phyloP scores from a whole-genome alignment of 2,888 invertebrate genomes.

The Sphecodes monilicornis region DNA sequence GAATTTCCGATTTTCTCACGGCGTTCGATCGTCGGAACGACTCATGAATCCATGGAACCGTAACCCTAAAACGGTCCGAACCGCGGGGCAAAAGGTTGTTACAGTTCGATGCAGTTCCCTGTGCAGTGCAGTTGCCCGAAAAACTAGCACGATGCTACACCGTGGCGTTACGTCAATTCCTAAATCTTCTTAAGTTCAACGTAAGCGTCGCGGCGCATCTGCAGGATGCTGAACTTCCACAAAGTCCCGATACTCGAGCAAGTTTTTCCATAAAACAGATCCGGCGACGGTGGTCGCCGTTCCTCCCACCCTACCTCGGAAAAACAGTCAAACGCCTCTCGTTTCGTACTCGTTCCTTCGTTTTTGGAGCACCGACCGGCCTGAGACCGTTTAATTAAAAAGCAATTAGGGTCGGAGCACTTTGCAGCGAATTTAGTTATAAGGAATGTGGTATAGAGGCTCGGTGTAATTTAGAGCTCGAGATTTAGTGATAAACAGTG shows the following conservation, averaged over 20 bases:
- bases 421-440: background rate
- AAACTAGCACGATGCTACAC: slow-evolving; percentile 18
- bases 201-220: slow-evolving; percentile 64
- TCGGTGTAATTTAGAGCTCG: background rate
- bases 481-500: background rate
- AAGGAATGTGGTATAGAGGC: background rate
- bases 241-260: slow-evolving; percentile 48
- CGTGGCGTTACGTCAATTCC: slow-evolving; percentile 42
- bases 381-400: background rate
- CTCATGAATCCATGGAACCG: slow-evolving; percentile 22
- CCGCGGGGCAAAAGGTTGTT: background rate
- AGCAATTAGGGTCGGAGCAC: background rate
- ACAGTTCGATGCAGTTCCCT: background rate
- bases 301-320: background rate
- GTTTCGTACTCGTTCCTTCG: background rate
- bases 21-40: background rate
- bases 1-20: background rate
- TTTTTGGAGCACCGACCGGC: background rate
- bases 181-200: slow-evolving; percentile 65
- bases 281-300: slow-evolving; percentile 1
- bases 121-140: background rate
- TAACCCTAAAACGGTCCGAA: background rate
- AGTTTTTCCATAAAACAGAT: slow-evolving; percentile 63
- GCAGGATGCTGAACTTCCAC: slow-evolving; percentile 59
- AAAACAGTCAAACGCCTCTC: background rate